Evolutionary conservation across 2,888 invertebrate genomes (phyloP).

Genomic region (Terebella lapidaria): DNA sequence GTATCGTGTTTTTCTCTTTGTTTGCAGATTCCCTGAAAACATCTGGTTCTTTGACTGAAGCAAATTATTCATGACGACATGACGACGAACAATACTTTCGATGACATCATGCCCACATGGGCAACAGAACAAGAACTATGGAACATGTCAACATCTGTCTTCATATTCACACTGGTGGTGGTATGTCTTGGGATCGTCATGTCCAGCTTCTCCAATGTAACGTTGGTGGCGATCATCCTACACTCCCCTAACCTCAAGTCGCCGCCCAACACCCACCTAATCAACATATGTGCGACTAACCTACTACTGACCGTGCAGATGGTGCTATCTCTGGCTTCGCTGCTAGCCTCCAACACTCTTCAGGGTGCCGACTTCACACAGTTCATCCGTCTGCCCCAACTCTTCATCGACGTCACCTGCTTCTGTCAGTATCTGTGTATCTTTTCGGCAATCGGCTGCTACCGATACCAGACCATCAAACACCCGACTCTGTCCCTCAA

Average conservation of each 20-base stretch:
- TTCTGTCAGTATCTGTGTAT: constrained; percentile 41
- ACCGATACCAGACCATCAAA: constrained; percentile 30
- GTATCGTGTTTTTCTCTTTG: no score
- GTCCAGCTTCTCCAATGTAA: constrained; percentile 13
- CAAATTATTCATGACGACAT: no score
- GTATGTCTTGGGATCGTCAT: not conserved
- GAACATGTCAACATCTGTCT: no score
- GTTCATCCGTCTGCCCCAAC: constrained; percentile 32
- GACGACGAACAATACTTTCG: no score
- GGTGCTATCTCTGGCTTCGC: constrained; percentile 30
- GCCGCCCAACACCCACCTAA: constrained; percentile 44
- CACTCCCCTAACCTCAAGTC: constrained; percentile 42
- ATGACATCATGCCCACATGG: no score
- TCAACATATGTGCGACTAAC: constrained; percentile 45
- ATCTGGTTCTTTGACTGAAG: no score
- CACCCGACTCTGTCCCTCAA: constrained; percentile 32
- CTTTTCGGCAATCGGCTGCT: constrained; percentile 42
- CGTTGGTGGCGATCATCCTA: constrained; percentile 37
- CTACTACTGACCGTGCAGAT: constrained; percentile 33
- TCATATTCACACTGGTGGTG: no score
- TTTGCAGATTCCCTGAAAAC: no score
- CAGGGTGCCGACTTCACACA: not conserved
- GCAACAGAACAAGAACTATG: no score
- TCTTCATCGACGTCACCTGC: constrained; percentile 36
- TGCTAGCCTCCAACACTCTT: constrained; percentile 15